Evolutionary conservation across 1,140 invertebrate genomes (phyloP).

Genomic region (Pachypeltis micranthus): DNA sequence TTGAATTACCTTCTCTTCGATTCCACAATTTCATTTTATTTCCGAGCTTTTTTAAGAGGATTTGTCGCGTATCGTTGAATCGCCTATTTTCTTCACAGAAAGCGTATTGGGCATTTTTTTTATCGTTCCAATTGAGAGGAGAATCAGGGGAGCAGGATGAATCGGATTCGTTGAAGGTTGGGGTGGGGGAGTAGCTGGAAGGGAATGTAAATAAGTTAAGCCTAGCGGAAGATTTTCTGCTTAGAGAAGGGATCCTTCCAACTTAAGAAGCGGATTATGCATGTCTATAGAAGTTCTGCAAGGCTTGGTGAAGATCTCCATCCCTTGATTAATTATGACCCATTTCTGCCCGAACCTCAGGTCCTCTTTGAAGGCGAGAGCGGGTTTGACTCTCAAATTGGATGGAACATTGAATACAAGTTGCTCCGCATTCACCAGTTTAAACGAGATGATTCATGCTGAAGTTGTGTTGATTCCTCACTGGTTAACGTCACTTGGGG

Average conservation of each 20-base stretch:
- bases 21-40: too few species aligned
- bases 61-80: too few species aligned
- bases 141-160: too few species aligned
- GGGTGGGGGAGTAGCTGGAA: background rate
- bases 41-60: too few species aligned
- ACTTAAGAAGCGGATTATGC: background rate
- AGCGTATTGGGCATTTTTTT: too few species aligned
- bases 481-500: too few species aligned
- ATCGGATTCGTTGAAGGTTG: background rate
- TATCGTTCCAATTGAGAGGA: too few species aligned
- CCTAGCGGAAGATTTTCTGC: conserved; percentile 3
- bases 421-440: too few species aligned
- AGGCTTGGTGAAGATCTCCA: background rate
- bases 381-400: background rate
- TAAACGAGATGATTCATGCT: too few species aligned
- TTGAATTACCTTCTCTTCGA: too few species aligned
- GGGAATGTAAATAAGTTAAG: conserved; percentile 1
- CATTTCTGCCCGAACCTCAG: background rate
- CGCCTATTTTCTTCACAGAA: too few species aligned
- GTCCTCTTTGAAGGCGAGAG: background rate
- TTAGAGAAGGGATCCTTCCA: conserved; percentile 1
- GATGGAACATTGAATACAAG: background rate
- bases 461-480: too few species aligned
- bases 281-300: conserved; percentile 9
- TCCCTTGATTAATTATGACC: conserved; percentile 9